A percentile compares a stretch with the other conserved stretches of the same genome.
phyloP scores from a whole-genome alignment of 92 coral and sea anemone species.

The Blastomussa wellsi region DNA sequence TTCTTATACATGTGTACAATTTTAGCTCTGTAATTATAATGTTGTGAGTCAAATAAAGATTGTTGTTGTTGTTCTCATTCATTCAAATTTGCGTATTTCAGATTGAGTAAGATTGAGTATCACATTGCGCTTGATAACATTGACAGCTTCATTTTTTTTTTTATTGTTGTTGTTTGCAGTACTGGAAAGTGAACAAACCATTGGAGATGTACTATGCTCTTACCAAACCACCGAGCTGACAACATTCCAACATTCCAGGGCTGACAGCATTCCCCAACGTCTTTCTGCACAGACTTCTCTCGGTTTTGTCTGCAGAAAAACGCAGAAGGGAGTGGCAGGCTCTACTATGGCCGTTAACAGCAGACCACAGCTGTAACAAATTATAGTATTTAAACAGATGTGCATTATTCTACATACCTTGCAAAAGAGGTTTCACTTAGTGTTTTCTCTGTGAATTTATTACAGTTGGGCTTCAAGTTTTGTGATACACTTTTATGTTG shows the following conservation, averaged over 20 bases:
- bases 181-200: constrained; percentile 99
- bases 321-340: background rate
- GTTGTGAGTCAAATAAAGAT: no score
- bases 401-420: background rate
- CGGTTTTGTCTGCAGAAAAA: background rate
- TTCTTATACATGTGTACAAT: no score
- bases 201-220: constrained; percentile 97
- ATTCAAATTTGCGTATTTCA: no score
- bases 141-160: background rate
- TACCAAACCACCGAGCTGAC: constrained; percentile 39
- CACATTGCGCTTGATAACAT: no score
- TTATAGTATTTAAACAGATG: background rate
- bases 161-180: constrained; percentile 44
- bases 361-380: background rate
- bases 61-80: no score
- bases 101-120: no score
- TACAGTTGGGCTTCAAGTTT: background rate
- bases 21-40: no score
- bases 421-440: background rate
- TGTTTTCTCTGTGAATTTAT: background rate
- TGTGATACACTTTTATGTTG: background rate
- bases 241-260: no score
- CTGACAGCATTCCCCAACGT: background rate
- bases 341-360: background rate
- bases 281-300: background rate